phyloP scores from a whole-genome alignment of 2,797 vertebrate species.

The Sorex maritimensis region DNA sequence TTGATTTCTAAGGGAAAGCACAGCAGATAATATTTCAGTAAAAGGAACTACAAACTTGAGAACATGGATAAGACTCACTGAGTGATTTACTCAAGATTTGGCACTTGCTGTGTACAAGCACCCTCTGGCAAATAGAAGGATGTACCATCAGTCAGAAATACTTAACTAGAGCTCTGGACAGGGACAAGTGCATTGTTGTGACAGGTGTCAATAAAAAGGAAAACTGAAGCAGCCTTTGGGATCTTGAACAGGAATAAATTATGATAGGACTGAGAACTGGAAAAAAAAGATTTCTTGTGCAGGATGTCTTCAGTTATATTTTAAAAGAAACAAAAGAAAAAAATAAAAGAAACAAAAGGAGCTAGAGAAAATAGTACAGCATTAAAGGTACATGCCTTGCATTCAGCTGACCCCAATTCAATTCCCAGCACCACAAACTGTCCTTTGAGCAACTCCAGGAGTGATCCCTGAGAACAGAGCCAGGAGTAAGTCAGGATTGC shows the following conservation, averaged over 20 bases:
- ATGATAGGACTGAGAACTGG: neutral
- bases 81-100: neutral
- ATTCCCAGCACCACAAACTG: too few relatives aligned
- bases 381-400: too few relatives aligned
- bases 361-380: too few relatives aligned
- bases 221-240: neutral
- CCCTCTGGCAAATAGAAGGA: neutral
- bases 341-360: neutral
- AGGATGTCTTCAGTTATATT: neutral
- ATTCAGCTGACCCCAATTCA: too few relatives aligned
- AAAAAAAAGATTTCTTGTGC: constrained; percentile 14
- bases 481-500: too few relatives aligned
- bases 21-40: neutral
- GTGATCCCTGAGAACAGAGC: too few relatives aligned
- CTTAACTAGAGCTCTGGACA: neutral
- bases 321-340: neutral
- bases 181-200: neutral
- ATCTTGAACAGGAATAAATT: neutral
- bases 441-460: too few relatives aligned
- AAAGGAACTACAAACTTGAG: constrained; percentile 49
- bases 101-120: neutral
- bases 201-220: neutral
- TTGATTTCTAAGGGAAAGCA: constrained; percentile 41
- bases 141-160: neutral
- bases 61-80: neutral